phyloP scores from a whole-genome alignment of 2,797 vertebrate species.

The Antrozous pallidus region DNA sequence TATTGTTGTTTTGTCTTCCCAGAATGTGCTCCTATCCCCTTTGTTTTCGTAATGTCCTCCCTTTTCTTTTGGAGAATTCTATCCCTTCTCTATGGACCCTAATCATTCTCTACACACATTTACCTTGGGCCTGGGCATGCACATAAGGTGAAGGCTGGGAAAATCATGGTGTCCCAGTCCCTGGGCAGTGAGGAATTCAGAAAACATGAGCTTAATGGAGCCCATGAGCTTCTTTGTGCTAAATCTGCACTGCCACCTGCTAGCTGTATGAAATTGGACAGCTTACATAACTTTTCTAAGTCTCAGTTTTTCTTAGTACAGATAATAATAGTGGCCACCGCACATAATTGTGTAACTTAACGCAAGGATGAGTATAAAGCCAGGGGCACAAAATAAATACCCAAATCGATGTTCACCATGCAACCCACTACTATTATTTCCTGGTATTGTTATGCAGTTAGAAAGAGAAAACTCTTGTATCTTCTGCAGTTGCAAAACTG shows the following conservation, averaged over 20 bases:
- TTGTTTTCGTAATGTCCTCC: background rate
- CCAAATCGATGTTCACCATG: background rate
- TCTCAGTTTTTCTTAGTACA: conserved; percentile 21
- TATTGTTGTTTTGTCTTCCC: background rate
- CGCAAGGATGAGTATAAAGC: background rate
- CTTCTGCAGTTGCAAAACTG: background rate
- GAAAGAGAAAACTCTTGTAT: background rate
- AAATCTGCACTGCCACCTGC: background rate
- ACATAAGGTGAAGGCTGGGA: background rate
- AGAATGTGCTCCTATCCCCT: background rate
- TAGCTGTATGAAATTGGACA: background rate
- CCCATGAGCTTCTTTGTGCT: background rate
- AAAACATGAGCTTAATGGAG: background rate
- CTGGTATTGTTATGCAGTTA: background rate
- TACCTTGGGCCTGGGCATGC: background rate
- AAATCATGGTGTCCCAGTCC: background rate
- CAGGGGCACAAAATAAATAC: background rate
- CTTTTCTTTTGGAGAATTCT: background rate
- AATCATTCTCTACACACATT: background rate
- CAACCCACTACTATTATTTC: background rate
- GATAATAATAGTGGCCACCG: background rate
- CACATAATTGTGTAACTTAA: background rate
- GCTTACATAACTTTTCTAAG: background rate
- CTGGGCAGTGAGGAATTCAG: background rate
- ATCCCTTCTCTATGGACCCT: background rate